Evolutionary conservation across 2,888 invertebrate species (phyloP).

Genomic region (Caenorhabditis sulstoni): DNA sequence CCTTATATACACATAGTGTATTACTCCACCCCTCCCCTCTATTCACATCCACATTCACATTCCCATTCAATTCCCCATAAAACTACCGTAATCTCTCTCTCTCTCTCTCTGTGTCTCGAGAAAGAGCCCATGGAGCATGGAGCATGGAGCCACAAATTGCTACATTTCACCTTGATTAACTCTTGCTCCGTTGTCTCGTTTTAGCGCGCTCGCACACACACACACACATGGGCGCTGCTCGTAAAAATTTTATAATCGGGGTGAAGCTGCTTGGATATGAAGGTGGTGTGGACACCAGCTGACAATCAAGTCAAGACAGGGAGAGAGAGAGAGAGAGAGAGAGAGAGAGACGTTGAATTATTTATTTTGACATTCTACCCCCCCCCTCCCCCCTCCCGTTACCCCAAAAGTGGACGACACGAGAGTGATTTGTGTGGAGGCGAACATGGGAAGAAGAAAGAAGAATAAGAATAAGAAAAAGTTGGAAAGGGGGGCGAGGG

Average conservation of each 20-base stretch:
- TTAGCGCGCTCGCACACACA: neutral
- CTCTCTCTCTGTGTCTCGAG: too few relatives aligned
- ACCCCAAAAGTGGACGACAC: too few relatives aligned
- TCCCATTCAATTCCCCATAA: slow-evolving; percentile 30
- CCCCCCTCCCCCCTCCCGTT: too few relatives aligned
- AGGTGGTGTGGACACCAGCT: neutral
- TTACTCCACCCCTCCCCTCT: neutral
- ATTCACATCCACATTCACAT: neutral
- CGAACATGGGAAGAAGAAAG: too few relatives aligned
- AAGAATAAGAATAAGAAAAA: too few relatives aligned
- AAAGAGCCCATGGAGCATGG: too few relatives aligned
- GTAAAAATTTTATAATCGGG: slow-evolving; percentile 52
- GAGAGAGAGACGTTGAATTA: neutral
- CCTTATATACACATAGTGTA: too few relatives aligned
- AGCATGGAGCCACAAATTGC: neutral
- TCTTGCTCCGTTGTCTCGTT: neutral
- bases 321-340: too few relatives aligned
- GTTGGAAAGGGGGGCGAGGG: too few relatives aligned
- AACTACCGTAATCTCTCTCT: slow-evolving; percentile 32
- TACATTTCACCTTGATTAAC: slow-evolving; percentile 58
- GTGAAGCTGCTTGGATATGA: too few relatives aligned
- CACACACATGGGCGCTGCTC: slow-evolving; percentile 17
- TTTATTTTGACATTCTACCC: neutral
- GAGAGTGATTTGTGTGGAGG: too few relatives aligned
- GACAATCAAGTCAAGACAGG: slow-evolving; percentile 4